Evolutionary conservation across 2,888 invertebrate species (phyloP).

Genomic region (Tenthredo amoena): DNA sequence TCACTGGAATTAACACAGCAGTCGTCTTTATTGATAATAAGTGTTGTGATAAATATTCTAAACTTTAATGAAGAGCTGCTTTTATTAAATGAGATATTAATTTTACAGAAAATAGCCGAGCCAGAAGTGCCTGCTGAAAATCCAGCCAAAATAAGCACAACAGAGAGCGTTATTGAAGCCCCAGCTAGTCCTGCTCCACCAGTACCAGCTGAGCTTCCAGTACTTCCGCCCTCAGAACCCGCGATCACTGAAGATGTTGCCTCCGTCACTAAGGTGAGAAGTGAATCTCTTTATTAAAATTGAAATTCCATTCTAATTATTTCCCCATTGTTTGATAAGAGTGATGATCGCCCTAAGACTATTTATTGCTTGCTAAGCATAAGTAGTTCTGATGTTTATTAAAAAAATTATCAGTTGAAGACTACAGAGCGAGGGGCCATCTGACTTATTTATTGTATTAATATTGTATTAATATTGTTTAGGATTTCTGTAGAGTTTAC

Average conservation of each 20-base stretch:
- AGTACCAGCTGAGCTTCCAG: slow-evolving; percentile 62
- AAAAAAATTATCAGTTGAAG: slow-evolving; percentile 64
- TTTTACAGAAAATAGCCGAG: slow-evolving; percentile 69
- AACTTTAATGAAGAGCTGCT: neutral
- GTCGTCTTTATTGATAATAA: neutral
- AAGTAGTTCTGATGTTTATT: slow-evolving; percentile 68
- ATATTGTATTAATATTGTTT: slow-evolving; percentile 28
- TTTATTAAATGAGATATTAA: neutral
- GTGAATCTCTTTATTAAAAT: neutral
- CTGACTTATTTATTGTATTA: slow-evolving; percentile 65
- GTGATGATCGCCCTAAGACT: slow-evolving; percentile 75
- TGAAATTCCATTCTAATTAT: neutral
- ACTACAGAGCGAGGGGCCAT: slow-evolving; percentile 76
- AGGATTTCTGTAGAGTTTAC: slow-evolving; percentile 1
- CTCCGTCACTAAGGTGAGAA: slow-evolving; percentile 74
- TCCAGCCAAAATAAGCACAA: slow-evolving; percentile 66
- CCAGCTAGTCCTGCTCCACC: slow-evolving; percentile 49
- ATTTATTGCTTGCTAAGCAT: slow-evolving; percentile 65
- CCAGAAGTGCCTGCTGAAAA: slow-evolving; percentile 69
- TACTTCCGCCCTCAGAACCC: slow-evolving; percentile 63
- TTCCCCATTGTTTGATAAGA: neutral
- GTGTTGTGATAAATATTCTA: neutral
- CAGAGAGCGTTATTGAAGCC: slow-evolving; percentile 63
- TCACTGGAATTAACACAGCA: neutral
- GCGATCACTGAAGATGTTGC: slow-evolving; percentile 76